A percentile compares a stretch with the other conserved stretches of the same genome.
Conservation (phyloP, 2,797 vertebrate species). For the Poeciliopsis gracilis region DNA sequence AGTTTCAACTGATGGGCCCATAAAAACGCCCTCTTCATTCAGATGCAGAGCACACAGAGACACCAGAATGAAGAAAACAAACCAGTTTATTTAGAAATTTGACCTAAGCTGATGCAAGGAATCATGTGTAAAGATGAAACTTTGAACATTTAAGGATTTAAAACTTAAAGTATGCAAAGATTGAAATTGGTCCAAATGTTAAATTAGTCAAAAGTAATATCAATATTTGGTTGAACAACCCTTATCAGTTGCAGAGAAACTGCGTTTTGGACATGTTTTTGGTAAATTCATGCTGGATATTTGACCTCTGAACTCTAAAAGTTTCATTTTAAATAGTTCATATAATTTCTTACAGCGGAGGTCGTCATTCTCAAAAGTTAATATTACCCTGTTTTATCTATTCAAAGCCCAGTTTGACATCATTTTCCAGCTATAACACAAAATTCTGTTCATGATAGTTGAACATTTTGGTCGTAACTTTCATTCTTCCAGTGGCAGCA, state of each 20-base stretch:
- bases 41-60: conserved; percentile 32
- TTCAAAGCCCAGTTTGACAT: not conserved
- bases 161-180: no score
- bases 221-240: not conserved
- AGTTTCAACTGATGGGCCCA: conserved; percentile 28
- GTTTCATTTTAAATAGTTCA: not conserved
- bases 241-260: not conserved
- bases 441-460: not conserved
- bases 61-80: conserved; percentile 6
- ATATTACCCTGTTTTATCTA: not conserved
- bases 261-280: not conserved
- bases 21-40: conserved; percentile 27
- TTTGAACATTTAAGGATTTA: not conserved
- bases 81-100: not conserved
- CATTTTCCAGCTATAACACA: not conserved
- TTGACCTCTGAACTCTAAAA: not conserved
- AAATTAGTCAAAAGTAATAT: not conserved
- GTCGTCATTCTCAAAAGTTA: not conserved
- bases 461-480: not conserved
- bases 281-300: not conserved
- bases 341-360: not conserved
- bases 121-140: not conserved
- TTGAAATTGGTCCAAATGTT: not conserved
- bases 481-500: not conserved
- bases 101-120: not conserved